phyloP scores from a whole-genome alignment of 2,113 vertebrate genomes.

The Tricholaema leucomelas region DNA sequence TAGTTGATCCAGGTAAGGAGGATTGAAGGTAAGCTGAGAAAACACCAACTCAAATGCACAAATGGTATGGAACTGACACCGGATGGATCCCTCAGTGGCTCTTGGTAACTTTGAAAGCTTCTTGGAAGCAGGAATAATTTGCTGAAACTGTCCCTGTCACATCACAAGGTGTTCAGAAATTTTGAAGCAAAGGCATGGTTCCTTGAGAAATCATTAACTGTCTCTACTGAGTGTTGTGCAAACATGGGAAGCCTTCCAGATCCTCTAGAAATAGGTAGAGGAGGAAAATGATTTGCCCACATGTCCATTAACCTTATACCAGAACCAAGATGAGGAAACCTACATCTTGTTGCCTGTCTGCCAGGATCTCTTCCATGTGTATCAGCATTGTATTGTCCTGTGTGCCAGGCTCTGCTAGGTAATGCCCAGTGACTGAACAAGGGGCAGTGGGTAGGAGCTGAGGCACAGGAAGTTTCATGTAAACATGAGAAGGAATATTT shows the following conservation, averaged over 20 bases:
- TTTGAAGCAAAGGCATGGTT: neutral
- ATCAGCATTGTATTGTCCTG: neutral
- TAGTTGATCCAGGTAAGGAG: slow-evolving; percentile 89
- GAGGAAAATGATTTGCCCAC: neutral
- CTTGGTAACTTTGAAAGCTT: neutral
- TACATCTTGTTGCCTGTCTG: neutral
- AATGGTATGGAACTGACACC: neutral
- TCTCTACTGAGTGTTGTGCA: neutral
- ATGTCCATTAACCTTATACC: neutral
- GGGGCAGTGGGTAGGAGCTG: too few relatives aligned
- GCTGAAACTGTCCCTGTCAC: neutral
- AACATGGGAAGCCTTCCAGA: neutral
- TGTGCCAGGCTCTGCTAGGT: too few relatives aligned
- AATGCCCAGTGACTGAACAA: too few relatives aligned
- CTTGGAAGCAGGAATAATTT: neutral
- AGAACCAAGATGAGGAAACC: neutral
- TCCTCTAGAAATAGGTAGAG: neutral
- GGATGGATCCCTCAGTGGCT: neutral
- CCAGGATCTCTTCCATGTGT: neutral
- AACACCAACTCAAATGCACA: neutral
- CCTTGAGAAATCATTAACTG: neutral
- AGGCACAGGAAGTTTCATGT: too few relatives aligned
- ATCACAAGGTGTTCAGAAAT: neutral
- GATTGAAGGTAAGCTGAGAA: neutral
- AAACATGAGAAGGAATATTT: too few relatives aligned